These are phyloP conservation scores for Sus cebifrons DNA, from an alignment of 2,797 vertebrate genomes.

Conservation along the genomic window DNA sequence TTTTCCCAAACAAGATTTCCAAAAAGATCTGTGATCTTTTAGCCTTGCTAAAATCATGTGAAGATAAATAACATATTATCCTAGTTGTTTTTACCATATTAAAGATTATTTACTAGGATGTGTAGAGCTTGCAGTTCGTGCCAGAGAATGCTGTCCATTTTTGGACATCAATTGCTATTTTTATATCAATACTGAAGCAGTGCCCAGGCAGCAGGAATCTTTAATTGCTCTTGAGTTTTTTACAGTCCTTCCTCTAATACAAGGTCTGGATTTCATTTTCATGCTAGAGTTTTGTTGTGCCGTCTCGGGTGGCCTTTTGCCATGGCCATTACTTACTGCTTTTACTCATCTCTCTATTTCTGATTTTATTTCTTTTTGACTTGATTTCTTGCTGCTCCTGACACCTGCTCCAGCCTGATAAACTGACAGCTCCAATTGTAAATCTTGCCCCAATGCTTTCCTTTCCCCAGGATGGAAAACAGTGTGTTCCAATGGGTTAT, in stretches of 20 bases:
- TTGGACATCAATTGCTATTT: slow-evolving; percentile 58
- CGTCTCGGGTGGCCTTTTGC: slow-evolving; percentile 79
- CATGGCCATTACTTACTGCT: slow-evolving; percentile 78
- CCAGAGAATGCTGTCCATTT: slow-evolving; percentile 31
- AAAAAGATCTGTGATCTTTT: background rate
- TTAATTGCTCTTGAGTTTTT: slow-evolving; percentile 74
- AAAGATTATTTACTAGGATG: slow-evolving; percentile 37
- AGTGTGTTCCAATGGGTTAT: slow-evolving; percentile 66
- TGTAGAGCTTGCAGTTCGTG: slow-evolving; percentile 32
- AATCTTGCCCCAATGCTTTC: slow-evolving; percentile 77
- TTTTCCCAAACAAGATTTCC: background rate
- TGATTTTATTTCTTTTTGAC: slow-evolving; percentile 79
- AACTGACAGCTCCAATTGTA: slow-evolving; percentile 84
- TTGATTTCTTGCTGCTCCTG: slow-evolving; percentile 80
- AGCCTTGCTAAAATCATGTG: background rate
- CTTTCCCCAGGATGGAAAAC: slow-evolving; percentile 64
- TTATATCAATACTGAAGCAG: slow-evolving; percentile 40
- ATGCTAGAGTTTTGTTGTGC: slow-evolving; percentile 49
- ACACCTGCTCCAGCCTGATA: slow-evolving; percentile 81
- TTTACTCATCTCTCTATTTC: slow-evolving; percentile 84
- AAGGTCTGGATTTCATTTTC: slow-evolving; percentile 80
- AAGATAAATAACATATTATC: slow-evolving; percentile 21
- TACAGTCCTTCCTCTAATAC: slow-evolving; percentile 1
- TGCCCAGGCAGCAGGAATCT: background rate
- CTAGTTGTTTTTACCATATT: background rate